These are phyloP conservation scores for Sebastes glaucus DNA, from an alignment of 2,797 vertebrate genomes.

Conservation along the genomic window DNA sequence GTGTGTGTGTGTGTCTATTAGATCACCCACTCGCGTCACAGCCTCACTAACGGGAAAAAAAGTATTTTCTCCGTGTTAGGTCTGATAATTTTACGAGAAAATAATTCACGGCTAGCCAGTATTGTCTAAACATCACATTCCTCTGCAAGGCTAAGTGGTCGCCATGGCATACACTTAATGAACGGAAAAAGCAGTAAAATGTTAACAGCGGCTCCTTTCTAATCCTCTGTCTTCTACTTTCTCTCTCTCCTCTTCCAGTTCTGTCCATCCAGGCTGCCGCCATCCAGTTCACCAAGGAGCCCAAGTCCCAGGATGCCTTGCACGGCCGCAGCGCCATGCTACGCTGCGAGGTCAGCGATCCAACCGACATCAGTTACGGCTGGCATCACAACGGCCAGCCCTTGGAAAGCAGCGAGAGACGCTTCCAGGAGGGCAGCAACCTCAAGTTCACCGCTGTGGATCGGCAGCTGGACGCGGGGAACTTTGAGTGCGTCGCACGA, in stretches of 20 bases:
- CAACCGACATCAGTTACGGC: slow-evolving; percentile 69
- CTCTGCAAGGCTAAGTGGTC: slow-evolving; percentile 52
- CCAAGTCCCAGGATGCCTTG: slow-evolving; percentile 95
- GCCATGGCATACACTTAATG: slow-evolving; percentile 62
- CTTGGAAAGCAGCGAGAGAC: slow-evolving; percentile 83
- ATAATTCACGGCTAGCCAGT: slow-evolving; percentile 61
- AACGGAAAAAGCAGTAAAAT: slow-evolving; percentile 77
- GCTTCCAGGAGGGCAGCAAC: slow-evolving; percentile 91
- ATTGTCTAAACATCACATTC: slow-evolving; percentile 73
- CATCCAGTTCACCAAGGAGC: slow-evolving; percentile 93
- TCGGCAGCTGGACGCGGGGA: slow-evolving; percentile 86
- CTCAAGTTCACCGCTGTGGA: slow-evolving; percentile 92
- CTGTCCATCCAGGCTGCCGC: slow-evolving; percentile 74
- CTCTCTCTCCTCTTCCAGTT: slow-evolving; percentile 64
- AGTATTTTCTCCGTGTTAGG: slow-evolving; percentile 19
- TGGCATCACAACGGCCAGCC: slow-evolving; percentile 88
- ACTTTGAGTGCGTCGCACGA: slow-evolving; percentile 88
- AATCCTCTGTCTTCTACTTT: slow-evolving; percentile 56
- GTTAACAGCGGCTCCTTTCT: slow-evolving; percentile 58
- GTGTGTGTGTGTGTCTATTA: not conserved
- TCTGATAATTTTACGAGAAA: slow-evolving; percentile 60
- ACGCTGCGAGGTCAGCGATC: slow-evolving; percentile 91
- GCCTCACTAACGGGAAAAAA: slow-evolving; percentile 11
- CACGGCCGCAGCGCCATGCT: slow-evolving; percentile 96
- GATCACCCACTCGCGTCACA: not conserved